Base-by-base conservation (phyloP, 30 jellyfish, hydroid and myxozoan species). In the Haliclystus octoradiatus region DNA sequence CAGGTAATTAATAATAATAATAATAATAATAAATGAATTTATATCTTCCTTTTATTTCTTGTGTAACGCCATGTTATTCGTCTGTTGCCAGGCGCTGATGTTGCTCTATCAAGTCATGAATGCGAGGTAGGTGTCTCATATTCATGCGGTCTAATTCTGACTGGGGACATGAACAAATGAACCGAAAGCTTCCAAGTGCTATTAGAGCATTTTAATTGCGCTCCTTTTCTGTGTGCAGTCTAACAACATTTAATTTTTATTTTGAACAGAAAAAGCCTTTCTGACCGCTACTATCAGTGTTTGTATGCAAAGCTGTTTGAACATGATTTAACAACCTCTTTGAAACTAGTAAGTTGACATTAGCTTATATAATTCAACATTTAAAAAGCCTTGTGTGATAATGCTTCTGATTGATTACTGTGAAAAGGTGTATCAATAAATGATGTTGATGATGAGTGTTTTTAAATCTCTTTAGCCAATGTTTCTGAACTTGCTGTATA, bases 41-140 rank as follows among this genome's bases (percentile, higher is more conserved):
- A 19, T 53, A 5, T 12, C 12, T 26, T 13, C 12, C 13, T 13
- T 26, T 5, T 24, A 26, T 19, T 26, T 53, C 12, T 12, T 12
- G 12, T 46, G 60, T 9, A 12, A 12, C 19, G 60, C 19, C 19
- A 7, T 25, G 5, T 66, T 33, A 12, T 3, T 33, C 33, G 15
- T 66, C 46, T 35, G 26, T 32, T 61, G 46, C 14, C 68, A 88
- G 97, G 98, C 98, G 5, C 70, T 89, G 31, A 89, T 89, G 98
- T 71, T 89, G 78, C 66, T 89, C 53, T 89, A 53, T 73, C 98
- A 89, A 81, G 98, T 89, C 26, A 80, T 75, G 95, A 91, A 80
- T 26, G 69, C 92, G 26, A 81, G 95, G 98, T 89, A 52, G 57
- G 57, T 53, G 27, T 53, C 23, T 13, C 68, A 9, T 53, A 4